Conservation (phyloP, 2,113 vertebrate species). For the Apus apus region DNA sequence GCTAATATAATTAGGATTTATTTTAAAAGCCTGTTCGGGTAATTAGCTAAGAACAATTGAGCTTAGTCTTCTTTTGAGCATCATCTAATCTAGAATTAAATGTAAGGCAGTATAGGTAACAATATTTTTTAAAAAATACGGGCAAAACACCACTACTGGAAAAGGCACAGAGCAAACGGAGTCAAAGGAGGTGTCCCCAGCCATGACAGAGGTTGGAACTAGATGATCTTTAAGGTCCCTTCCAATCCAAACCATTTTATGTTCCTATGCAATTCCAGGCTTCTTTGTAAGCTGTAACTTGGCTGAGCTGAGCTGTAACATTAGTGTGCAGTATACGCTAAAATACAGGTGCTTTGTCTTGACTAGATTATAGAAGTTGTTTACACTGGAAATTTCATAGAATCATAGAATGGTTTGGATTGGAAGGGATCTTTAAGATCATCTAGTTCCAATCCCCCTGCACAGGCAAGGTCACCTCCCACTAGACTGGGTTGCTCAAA, state of each 20-base stretch:
- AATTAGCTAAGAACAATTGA: background rate
- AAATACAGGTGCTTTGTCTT: background rate
- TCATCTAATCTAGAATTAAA: background rate
- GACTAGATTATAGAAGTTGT: background rate
- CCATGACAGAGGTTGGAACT: too few species aligned
- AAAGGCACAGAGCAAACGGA: background rate
- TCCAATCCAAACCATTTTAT: too few species aligned
- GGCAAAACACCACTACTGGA: background rate
- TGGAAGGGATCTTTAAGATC: too few species aligned
- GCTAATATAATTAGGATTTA: background rate
- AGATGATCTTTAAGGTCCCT: too few species aligned
- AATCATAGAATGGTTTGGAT: too few species aligned
- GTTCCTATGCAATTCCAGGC: background rate
- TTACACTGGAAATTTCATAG: background rate
- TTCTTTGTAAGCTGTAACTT: background rate
- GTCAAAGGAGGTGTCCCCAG: background rate
- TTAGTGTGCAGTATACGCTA: background rate
- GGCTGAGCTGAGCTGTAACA: too few species aligned
- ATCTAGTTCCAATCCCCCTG: too few species aligned
- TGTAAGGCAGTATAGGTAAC: background rate
- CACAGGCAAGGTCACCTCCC: too few species aligned
- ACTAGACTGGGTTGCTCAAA: too few species aligned
- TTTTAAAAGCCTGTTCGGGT: background rate
- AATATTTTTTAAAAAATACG: background rate
- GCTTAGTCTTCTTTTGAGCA: background rate